These are phyloP conservation scores for Theretra japonica DNA, from an alignment of 2,888 invertebrate genomes.

Conservation along the genomic window DNA sequence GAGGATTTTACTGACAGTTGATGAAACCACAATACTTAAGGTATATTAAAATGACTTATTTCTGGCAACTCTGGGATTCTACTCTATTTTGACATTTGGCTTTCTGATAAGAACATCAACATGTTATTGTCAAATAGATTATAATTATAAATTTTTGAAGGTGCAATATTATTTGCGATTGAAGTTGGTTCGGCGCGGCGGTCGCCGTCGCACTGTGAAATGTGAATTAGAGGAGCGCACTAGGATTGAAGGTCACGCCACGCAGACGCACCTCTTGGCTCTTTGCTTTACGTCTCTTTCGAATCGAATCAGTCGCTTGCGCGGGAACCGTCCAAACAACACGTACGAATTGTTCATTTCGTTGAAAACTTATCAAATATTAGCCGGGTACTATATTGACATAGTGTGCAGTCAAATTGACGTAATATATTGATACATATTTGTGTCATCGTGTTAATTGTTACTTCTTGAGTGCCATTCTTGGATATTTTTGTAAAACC, in stretches of 20 bases:
- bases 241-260: constrained; percentile 51
- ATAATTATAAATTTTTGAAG: background rate
- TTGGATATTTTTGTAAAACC: background rate
- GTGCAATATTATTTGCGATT: constrained; percentile 27
- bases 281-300: constrained; percentile 38
- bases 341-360: constrained; percentile 50
- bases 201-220: constrained; percentile 32
- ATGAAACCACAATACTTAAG: no score
- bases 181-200: constrained; percentile 14
- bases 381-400: background rate
- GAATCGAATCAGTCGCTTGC: constrained; percentile 64
- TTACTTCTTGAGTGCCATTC: constrained; percentile 9
- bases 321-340: constrained; percentile 54
- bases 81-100: no score
- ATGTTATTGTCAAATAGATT: background rate
- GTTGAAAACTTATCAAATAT: background rate
- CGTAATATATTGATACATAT: background rate
- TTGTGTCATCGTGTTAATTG: background rate
- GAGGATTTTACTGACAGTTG: no score
- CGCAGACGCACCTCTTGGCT: constrained; percentile 57
- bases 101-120: background rate
- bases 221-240: constrained; percentile 42
- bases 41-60: no score
- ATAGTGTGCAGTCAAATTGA: background rate
- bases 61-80: no score